Base-by-base conservation (phyloP, 2,113 vertebrate species). In the Actenoides hombroni region DNA sequence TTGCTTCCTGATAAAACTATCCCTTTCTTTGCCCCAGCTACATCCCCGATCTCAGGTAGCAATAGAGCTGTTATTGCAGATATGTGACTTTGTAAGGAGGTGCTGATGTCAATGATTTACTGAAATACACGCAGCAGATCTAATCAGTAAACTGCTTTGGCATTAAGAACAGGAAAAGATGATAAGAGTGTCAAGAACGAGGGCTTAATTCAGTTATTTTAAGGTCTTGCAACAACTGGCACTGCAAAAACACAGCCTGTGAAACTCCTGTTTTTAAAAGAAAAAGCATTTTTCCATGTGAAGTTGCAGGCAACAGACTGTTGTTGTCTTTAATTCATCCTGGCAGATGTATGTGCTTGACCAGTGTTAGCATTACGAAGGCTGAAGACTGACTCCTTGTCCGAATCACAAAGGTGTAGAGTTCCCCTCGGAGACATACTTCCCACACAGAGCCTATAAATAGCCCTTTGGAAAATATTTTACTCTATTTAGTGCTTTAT, bases 401-500 rank as follows among this genome's bases (percentile, higher is more conserved):
- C 69, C 75, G 3, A 93, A 92, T 87, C 81, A 89, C 65, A 92
- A 86, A 94, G 81, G 86, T 84, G 83, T 54, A 92, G 86, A 85
- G 61, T 89, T 96, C 77, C 70, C 74, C 67, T 93, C 13, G 7
- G 77, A 91, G 67, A 85, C 54, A 29, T 57, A 60, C 49, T 90
- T 97, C 94, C 83, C 95, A 76, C 76, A 73, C n/a, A 82, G 77
- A 83, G 57, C 39, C 92, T 97, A 95, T 96, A 97, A 97, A 97
- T 95, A 97, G 91, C 56, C 91, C 61, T 83, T 92, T 35, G 70
- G 87, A 96, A 97, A 97, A 97, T 81, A 97, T 96, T 96, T 97
- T 96, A 78, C 94, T 97, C 90, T 96, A 97, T 97, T 97, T 98
- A 95, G 95, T 79, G 90, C 93, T 97, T 97, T 92, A 94, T 95